Conservation (phyloP, 2,888 invertebrate species). For the Netelia virgata region DNA sequence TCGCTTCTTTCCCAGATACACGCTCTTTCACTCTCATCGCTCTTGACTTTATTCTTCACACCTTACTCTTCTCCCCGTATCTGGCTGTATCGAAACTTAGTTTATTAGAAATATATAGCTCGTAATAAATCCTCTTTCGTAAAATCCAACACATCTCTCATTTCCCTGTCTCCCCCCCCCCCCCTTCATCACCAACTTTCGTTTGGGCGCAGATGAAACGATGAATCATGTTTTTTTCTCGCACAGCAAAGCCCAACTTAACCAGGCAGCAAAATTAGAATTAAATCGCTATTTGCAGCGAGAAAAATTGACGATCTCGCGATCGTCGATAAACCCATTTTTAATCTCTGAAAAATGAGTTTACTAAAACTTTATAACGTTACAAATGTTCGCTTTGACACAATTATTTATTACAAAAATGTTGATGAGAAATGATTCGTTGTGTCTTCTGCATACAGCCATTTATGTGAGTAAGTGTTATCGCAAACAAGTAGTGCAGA, state of each 20-base stretch:
- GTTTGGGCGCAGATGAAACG: constrained; percentile 21
- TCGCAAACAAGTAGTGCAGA: constrained; percentile 23
- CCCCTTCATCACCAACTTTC: constrained; percentile 14
- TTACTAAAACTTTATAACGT: too few species aligned
- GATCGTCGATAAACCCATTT: neutral
- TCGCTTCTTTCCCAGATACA: constrained; percentile 64
- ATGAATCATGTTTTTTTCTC: constrained; percentile 30
- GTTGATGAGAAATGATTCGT: too few species aligned
- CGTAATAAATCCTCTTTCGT: constrained; percentile 21
- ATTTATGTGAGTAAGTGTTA: neutral
- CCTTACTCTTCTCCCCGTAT: neutral
- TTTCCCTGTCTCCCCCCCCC: neutral
- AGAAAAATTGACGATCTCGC: neutral
- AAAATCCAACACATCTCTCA: constrained; percentile 16
- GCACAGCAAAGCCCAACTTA: constrained; percentile 1
- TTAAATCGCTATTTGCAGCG: neutral
- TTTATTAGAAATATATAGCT: constrained; percentile 32
- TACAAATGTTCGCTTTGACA: too few species aligned
- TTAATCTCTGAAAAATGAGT: too few species aligned
- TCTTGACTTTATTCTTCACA: constrained; percentile 10
- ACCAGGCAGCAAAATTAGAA: neutral
- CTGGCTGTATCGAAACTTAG: neutral
- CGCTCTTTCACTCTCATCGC: constrained; percentile 82
- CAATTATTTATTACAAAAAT: too few species aligned
- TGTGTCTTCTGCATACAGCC: constrained; percentile 2